Conservation (phyloP, 2,797 vertebrate species). For the Picus viridis region DNA sequence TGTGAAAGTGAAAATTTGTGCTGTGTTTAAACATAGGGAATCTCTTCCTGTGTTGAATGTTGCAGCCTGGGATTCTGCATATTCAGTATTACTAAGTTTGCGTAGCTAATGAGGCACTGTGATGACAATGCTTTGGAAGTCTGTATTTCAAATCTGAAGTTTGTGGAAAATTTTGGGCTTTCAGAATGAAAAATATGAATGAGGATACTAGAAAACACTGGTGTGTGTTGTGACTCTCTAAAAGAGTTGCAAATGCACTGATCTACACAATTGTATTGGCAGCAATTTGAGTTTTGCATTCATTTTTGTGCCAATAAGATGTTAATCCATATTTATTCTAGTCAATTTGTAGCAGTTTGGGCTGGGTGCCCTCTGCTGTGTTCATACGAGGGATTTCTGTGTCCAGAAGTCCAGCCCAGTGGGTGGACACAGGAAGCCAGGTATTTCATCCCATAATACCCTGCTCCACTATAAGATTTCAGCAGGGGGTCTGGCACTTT, state of each 20-base stretch:
- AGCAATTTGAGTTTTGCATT: background rate
- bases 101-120: background rate
- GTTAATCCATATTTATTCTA: constrained; percentile 22
- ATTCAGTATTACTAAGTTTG: background rate
- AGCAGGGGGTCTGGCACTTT: too few relatives aligned
- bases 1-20: background rate
- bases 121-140: background rate
- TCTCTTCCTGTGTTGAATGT: background rate
- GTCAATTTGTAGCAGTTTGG: background rate
- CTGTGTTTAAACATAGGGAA: background rate
- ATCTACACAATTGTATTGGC: background rate
- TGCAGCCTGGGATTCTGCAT: background rate
- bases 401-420: too few relatives aligned
- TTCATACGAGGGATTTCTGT: too few relatives aligned
- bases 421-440: too few relatives aligned
- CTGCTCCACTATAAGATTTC: too few relatives aligned
- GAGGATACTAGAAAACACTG: background rate
- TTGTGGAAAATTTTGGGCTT: background rate
- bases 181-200: background rate
- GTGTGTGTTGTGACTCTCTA: background rate
- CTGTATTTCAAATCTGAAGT: background rate
- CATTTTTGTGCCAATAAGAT: background rate
- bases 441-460: too few relatives aligned
- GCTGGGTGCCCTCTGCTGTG: too few relatives aligned
- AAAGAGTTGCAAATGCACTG: background rate